Evolutionary conservation across 2,113 vertebrate genomes (phyloP).

Genomic region (Podarcis raffonei): DNA sequence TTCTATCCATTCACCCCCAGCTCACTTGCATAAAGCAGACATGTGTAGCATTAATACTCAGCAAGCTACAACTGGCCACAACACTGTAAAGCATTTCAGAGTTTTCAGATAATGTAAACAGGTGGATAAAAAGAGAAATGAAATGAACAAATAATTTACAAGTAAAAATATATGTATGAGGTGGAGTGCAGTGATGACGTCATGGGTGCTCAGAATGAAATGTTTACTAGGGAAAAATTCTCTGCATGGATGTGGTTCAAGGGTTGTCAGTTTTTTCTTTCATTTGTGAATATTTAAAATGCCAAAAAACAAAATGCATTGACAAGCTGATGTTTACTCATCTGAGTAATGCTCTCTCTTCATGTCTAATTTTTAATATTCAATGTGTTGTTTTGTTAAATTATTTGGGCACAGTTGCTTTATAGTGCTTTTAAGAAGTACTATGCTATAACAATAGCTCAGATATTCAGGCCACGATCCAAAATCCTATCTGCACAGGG

Average conservation of each 20-base stretch:
- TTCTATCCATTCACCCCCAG: conserved; percentile 28
- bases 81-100: conserved; percentile 79
- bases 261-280: conserved; percentile 25
- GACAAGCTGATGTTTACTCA: conserved; percentile 53
- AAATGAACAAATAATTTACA: conserved; percentile 64
- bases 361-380: conserved; percentile 51
- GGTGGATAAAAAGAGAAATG: conserved; percentile 68
- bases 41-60: conserved; percentile 75
- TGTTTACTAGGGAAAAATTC: conserved; percentile 71
- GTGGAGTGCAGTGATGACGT: conserved; percentile 66
- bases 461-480: conserved; percentile 25
- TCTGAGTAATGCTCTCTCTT: conserved; percentile 24
- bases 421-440: conserved; percentile 52
- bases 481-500: conserved; percentile 2
- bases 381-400: conserved; percentile 40
- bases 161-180: conserved; percentile 38
- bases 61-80: conserved; percentile 84
- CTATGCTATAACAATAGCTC: conserved; percentile 35
- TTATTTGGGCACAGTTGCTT: conserved; percentile 58
- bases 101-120: conserved; percentile 70
- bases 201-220: conserved; percentile 75
- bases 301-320: conserved; percentile 61
- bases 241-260: conserved; percentile 84
- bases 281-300: conserved; percentile 46
- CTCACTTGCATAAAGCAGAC: conserved; percentile 66